Percentiles rank a stretch among this genome's conserved stretches.
These are phyloP conservation scores for Synaphobranchus kaupii DNA, from an alignment of 2,797 vertebrate species.

Conservation along the genomic window DNA sequence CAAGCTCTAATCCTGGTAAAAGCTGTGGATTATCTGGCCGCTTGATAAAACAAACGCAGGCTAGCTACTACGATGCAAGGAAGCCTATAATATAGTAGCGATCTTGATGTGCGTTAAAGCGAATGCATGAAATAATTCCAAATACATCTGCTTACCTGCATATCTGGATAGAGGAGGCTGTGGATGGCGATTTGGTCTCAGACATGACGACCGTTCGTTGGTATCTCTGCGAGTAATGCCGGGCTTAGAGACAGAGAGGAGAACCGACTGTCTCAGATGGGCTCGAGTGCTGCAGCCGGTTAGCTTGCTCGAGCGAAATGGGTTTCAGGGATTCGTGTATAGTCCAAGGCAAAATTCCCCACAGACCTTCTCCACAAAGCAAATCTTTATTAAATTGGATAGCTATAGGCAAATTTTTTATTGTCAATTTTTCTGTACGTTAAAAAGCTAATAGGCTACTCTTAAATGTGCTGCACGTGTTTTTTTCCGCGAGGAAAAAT, in stretches of 20 bases:
- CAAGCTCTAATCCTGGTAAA: conserved; percentile 23
- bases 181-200: conserved; percentile 50
- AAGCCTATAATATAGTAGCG: neutral
- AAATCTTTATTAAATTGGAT: neutral
- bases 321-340: conserved; percentile 29
- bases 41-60: conserved; percentile 9
- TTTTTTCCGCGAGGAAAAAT: neutral
- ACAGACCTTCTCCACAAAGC: neutral
- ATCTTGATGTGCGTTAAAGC: neutral
- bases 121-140: neutral
- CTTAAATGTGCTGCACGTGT: neutral
- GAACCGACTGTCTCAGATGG: conserved; percentile 33
- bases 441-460: neutral
- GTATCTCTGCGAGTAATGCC: conserved; percentile 54
- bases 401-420: neutral
- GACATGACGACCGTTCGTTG: conserved; percentile 65
- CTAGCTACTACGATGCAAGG: neutral
- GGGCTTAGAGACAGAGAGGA: conserved; percentile 27
- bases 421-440: neutral
- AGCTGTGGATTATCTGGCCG: conserved; percentile 33
- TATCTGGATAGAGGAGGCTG: conserved; percentile 76
- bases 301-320: conserved; percentile 26
- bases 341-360: neutral
- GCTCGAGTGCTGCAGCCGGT: conserved; percentile 33
- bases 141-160: conserved; percentile 75